Evolutionary conservation across 2,113 vertebrate species (phyloP).

Genomic region (Erinaceus europaeus): DNA sequence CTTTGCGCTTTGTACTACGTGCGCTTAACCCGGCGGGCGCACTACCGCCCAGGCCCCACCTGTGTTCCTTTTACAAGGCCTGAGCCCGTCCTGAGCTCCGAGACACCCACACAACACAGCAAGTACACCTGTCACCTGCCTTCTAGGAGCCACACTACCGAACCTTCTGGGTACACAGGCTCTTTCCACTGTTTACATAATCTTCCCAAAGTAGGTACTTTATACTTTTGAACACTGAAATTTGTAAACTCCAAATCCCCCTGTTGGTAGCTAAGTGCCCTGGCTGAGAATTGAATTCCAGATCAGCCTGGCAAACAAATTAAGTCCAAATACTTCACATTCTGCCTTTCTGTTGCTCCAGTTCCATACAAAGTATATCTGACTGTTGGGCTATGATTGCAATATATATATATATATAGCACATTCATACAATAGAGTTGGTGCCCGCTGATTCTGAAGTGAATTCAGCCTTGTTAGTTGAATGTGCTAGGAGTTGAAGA

Average conservation of each 20-base stretch:
- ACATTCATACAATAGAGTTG: background rate
- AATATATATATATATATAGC: no score
- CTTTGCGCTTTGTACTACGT: no score
- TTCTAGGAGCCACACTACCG: background rate
- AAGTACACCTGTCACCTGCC: no score
- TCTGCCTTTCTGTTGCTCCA: background rate
- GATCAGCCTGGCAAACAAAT: background rate
- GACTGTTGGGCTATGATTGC: background rate
- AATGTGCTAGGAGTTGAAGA: background rate
- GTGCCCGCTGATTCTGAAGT: background rate
- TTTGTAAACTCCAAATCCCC: background rate
- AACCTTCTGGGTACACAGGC: background rate
- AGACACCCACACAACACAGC: no score
- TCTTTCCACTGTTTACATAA: background rate
- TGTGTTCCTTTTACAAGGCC: background rate
- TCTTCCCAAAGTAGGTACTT: background rate
- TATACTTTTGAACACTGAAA: background rate
- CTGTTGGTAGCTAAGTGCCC: background rate
- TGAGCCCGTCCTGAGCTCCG: background rate
- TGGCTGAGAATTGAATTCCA: background rate
- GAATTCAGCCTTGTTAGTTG: background rate
- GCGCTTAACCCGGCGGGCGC: no score
- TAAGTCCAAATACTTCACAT: background rate
- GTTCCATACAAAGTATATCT: fast-evolving
- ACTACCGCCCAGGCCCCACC: no score